Conservation (phyloP, 2,888 invertebrate genomes). For the Micoletzkya japonica region DNA sequence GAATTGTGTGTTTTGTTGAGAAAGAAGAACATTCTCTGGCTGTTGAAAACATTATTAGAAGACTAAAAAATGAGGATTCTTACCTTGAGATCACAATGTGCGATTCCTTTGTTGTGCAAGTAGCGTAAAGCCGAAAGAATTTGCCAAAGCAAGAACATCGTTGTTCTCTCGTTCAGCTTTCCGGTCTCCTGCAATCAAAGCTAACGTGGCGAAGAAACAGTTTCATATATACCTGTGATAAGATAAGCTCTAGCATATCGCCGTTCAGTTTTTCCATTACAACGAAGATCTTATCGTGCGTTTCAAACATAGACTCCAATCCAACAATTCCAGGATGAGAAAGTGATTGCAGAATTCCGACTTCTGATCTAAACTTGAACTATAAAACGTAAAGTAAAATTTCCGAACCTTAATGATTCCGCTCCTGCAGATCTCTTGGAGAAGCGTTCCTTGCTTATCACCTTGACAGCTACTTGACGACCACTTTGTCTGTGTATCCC, state of each 20-base stretch:
- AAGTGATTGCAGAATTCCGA: constrained; percentile 54
- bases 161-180: constrained; percentile 84
- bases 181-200: constrained; percentile 70
- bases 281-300: constrained; percentile 93
- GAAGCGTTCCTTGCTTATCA: constrained; percentile 63
- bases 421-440: constrained; percentile 47
- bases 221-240: constrained; percentile 37
- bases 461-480: constrained; percentile 62
- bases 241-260: constrained; percentile 82
- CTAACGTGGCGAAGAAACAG: not conserved
- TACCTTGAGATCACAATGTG: constrained; percentile 26
- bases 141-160: constrained; percentile 68
- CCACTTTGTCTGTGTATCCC: constrained; percentile 69
- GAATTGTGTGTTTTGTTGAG: constrained; percentile 55
- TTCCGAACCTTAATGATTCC: constrained; percentile 45
- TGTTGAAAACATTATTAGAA: no score
- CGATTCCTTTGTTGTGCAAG: constrained; percentile 79
- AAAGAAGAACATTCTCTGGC: constrained; percentile 63
- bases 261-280: constrained; percentile 99
- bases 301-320: constrained; percentile 97
- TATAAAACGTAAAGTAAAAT: not conserved
- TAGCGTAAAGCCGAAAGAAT: constrained; percentile 93
- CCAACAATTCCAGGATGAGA: constrained; percentile 73
- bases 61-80: not conserved
- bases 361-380: constrained; percentile 27